These are phyloP conservation scores for Salvator merianae DNA, from an alignment of 2,113 vertebrate genomes.

Conservation along the genomic window DNA sequence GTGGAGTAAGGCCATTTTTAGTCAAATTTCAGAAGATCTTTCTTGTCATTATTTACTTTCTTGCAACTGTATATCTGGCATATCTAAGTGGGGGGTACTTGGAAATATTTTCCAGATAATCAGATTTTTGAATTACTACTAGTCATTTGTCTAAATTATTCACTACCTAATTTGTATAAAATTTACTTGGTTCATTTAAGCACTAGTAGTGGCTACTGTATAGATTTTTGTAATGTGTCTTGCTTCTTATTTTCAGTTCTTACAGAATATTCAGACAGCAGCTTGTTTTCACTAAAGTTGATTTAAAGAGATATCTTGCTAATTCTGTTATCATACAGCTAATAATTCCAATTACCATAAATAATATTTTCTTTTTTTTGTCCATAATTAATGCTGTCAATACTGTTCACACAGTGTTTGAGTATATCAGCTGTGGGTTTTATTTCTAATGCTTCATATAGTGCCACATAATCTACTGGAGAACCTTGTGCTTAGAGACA, in stretches of 20 bases:
- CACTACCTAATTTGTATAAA: neutral
- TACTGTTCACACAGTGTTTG: neutral
- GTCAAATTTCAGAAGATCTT: neutral
- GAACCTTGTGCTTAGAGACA: neutral
- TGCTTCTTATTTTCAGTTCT: neutral
- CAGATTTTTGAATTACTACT: neutral
- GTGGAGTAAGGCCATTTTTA: neutral
- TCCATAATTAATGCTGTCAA: neutral
- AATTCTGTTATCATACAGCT: too few relatives aligned
- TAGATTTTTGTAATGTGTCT: neutral
- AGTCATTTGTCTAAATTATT: neutral
- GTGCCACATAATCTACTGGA: neutral
- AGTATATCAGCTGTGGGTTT: neutral
- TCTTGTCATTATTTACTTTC: neutral
- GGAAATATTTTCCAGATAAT: neutral
- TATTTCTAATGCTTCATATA: neutral
- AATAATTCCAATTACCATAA: neutral
- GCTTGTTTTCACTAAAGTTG: neutral
- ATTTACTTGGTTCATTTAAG: neutral
- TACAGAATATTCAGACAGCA: neutral
- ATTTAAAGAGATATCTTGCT: neutral
- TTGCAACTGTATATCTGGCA: neutral
- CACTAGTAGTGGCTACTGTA: neutral
- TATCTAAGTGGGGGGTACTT: conserved; percentile 1
- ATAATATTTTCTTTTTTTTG: neutral